A percentile compares a stretch with the other conserved stretches of the same genome.
Conservation (phyloP, 2,888 invertebrate species). For the Dorcus parallelipipedus region DNA sequence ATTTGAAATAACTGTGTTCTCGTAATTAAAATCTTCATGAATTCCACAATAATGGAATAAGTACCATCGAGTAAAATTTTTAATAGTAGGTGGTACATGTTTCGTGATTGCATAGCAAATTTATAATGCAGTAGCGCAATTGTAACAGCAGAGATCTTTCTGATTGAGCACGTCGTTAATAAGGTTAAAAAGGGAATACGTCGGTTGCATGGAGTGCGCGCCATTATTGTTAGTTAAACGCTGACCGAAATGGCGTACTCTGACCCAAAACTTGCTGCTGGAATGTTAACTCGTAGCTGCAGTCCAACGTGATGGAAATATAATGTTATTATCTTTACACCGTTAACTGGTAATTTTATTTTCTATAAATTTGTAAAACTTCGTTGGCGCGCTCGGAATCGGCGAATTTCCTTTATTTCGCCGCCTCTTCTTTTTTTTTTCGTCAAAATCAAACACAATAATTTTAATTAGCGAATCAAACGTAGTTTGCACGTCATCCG, state of each 20-base stretch:
- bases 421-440: not conserved
- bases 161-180: slow-evolving; percentile 27
- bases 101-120: no score
- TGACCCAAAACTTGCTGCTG: slow-evolving; percentile 6
- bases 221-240: slow-evolving; percentile 11
- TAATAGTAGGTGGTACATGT: no score
- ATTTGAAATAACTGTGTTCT: no score
- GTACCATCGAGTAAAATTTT: no score
- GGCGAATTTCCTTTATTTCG: not conserved
- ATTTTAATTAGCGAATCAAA: not conserved
- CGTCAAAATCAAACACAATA: not conserved
- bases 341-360: slow-evolving; percentile 24
- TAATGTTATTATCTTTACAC: slow-evolving; percentile 29
- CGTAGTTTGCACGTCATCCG: not conserved
- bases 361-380: slow-evolving; percentile 14
- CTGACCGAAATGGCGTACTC: slow-evolving; percentile 14
- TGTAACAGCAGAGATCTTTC: not conserved
- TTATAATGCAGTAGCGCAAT: no score
- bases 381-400: not conserved
- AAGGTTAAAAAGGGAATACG: slow-evolving; percentile 22
- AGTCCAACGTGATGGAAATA: slow-evolving; percentile 31
- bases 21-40: no score
- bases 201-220: slow-evolving; percentile 7
- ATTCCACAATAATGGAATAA: no score
- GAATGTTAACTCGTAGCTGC: slow-evolving; percentile 14